phyloP scores from a whole-genome alignment of 2,888 invertebrate genomes.

The Dusona sp. region DNA sequence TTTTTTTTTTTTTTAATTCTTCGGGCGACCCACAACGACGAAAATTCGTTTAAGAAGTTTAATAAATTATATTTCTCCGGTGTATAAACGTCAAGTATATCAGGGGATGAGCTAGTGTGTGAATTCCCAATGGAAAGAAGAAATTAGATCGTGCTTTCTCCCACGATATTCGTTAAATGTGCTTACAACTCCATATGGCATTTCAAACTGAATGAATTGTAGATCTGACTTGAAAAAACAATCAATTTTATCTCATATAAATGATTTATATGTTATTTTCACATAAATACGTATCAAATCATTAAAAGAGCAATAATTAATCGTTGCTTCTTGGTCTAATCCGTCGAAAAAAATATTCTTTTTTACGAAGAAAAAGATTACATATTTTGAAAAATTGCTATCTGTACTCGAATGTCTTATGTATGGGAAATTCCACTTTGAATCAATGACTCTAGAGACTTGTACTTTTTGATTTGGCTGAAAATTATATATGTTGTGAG shows the following conservation, averaged over 20 bases:
- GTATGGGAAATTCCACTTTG: too few species aligned
- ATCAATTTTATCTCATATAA: not conserved
- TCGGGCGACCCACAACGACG: constrained; percentile 1
- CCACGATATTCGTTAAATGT: constrained; percentile 45
- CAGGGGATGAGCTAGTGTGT: constrained; percentile 37
- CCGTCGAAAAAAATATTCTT: too few species aligned
- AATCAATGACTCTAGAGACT: too few species aligned
- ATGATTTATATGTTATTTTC: too few species aligned
- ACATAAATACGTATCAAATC: too few species aligned
- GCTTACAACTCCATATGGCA: not conserved
- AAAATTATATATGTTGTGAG: too few species aligned
- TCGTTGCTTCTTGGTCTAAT: too few species aligned
- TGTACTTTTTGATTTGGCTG: too few species aligned
- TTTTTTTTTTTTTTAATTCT: not conserved
- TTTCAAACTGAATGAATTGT: not conserved
- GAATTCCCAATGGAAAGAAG: constrained; percentile 56
- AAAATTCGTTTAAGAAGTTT: constrained; percentile 15
- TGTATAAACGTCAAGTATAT: not conserved
- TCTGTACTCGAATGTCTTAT: too few species aligned
- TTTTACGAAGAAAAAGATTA: too few species aligned
- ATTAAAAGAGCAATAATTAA: too few species aligned
- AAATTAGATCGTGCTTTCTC: constrained; percentile 61
- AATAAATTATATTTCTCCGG: not conserved
- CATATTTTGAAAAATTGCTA: too few species aligned
- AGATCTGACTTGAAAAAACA: not conserved